Evolutionary conservation across 2,797 vertebrate genomes (phyloP), one percentile per base, ranked within the genome.

Genomic region (Capromys pilorides): DNA sequence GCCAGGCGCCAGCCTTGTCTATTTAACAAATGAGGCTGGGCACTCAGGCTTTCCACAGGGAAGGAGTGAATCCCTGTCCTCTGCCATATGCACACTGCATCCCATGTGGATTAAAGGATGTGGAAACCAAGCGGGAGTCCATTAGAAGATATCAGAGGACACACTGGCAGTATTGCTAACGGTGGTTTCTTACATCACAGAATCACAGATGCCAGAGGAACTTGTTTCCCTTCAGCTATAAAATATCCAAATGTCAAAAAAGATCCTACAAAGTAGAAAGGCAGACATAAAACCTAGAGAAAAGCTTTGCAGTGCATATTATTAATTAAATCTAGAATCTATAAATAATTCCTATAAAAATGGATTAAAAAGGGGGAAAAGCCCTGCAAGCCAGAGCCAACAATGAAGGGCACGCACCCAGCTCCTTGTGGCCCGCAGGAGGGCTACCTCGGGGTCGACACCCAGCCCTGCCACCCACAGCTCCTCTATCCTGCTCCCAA

Each of bases 121-220:
- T 0, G 5, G 41, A 41, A 31, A 41, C 10, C 5, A 11, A 49
- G 7, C 1, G 0, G 0, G 7, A 2, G 62, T 33, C n/a, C 6
- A 6, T 5, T 3, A 14, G 6, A 18, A 54, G 88, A 31, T 24
- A 10, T 1, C 1, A 4, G 49, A 64, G n/a, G 22, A 5, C 0
- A 0, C 1, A 0, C 18, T 14, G 0, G 1, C 0, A 3, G 4
- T 0, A 0, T 0, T 0, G 5, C 6, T 0, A 28, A 9, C 0
- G 64, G 26, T 36, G 1, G 3, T 4, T 21, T 33, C 64, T 24
- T 1, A 3, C 18, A 2, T 66, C 31, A 3, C 69, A 54, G 12
- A 19, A 5, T 6, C 8, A 59, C 41, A 62, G 2, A 11, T 7
- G 8, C 0, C 0, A 3, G 21, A 14, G 59, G 6, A 6, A 5